Evolutionary conservation across 2,888 invertebrate species (phyloP).

Genomic region (Plebejus melissa): DNA sequence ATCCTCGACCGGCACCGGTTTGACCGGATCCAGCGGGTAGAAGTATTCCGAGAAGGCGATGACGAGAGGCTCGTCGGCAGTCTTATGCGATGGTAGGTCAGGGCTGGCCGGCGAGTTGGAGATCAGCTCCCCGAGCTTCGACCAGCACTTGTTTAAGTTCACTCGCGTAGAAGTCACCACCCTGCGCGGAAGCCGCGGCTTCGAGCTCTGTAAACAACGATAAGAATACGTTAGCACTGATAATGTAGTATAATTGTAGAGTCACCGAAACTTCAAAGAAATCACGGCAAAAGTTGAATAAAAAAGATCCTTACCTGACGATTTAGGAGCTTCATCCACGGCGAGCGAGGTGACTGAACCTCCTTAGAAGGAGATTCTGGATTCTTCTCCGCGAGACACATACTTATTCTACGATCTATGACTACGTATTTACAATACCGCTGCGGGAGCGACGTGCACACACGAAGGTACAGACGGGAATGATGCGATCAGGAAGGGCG

Average conservation of each 20-base stretch:
- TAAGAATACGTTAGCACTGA: constrained; percentile 36
- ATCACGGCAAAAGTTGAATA: constrained; percentile 28
- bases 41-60: constrained; percentile 66
- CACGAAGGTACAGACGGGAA: constrained; percentile 66
- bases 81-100: constrained; percentile 72
- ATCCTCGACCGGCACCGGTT: constrained; percentile 64
- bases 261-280: constrained; percentile 3
- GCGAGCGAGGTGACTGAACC: constrained; percentile 71
- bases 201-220: constrained; percentile 72
- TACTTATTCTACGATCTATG: constrained; percentile 61
- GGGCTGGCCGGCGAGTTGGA: constrained; percentile 65
- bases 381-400: constrained; percentile 78
- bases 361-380: constrained; percentile 66
- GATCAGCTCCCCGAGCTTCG: constrained; percentile 79
- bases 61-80: constrained; percentile 67
- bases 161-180: constrained; percentile 78
- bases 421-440: constrained; percentile 69
- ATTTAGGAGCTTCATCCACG: constrained; percentile 77
- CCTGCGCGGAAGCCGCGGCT: constrained; percentile 77
- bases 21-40: constrained; percentile 64
- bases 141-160: constrained; percentile 83
- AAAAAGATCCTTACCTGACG: constrained; percentile 70
- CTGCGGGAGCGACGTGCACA: constrained; percentile 58
- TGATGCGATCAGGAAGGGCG: constrained; percentile 72
- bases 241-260: not conserved